These are phyloP conservation scores for Sebastes kiyomatsui DNA, from an alignment of 2,797 vertebrate species.

Conservation along the genomic window DNA sequence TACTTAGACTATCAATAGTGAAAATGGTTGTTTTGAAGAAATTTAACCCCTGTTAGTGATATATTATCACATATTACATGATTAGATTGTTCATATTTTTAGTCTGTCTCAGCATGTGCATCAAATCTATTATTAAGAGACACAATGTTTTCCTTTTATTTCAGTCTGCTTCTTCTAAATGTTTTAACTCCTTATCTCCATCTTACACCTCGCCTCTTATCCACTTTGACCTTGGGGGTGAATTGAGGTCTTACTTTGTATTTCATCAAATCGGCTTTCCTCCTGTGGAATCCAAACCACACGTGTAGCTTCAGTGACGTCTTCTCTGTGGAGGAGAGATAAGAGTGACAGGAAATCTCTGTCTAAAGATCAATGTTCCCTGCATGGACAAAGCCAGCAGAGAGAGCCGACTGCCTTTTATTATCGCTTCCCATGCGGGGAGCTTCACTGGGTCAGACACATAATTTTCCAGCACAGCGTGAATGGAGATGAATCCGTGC, in stretches of 20 bases:
- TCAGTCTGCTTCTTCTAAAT: not conserved
- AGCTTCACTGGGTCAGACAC: conserved; percentile 38
- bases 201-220: not conserved
- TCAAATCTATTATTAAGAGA: not conserved
- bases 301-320: not conserved
- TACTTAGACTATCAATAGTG: too few species aligned
- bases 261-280: not conserved
- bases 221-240: not conserved
- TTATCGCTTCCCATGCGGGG: conserved; percentile 23
- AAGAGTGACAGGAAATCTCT: not conserved
- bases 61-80: too few species aligned
- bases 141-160: not conserved
- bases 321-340: conserved; percentile 18
- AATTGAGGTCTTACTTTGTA: not conserved
- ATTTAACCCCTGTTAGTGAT: too few species aligned
- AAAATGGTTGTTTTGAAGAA: too few species aligned
- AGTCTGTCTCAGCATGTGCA: too few species aligned
- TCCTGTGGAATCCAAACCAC: not conserved
- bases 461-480: conserved; percentile 42
- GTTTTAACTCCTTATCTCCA: not conserved
- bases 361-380: conserved; percentile 26
- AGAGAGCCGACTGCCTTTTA: conserved; percentile 1
- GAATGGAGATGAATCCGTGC: conserved; percentile 33
- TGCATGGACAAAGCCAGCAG: conserved; percentile 9
- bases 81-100: too few species aligned